Percentiles rank a stretch among this genome's conserved stretches.
Evolutionary conservation across 2,113 vertebrate genomes (phyloP).

Genomic region (Otolemur garnettii): DNA sequence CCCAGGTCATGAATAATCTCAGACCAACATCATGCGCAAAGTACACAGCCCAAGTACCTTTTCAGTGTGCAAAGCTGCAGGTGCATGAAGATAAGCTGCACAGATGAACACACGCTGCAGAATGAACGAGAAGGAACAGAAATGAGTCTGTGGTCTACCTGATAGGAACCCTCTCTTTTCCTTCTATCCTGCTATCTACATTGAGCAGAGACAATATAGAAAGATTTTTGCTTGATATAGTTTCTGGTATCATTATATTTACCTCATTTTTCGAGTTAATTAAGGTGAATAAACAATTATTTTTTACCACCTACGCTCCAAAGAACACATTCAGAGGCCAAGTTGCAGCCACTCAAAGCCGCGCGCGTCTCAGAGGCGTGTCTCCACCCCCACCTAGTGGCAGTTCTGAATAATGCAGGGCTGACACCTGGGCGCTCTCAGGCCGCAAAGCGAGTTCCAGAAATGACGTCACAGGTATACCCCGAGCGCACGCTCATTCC

Average conservation of each 20-base stretch:
- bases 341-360: accelerated
- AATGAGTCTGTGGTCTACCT: not conserved
- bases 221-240: not conserved
- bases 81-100: not conserved
- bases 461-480: not conserved
- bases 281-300: not conserved
- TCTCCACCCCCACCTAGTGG: slow-evolving; percentile 69
- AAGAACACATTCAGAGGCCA: not conserved
- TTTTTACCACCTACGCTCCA: not conserved
- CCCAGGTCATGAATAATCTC: not conserved
- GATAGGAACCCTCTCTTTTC: not conserved
- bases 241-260: not conserved
- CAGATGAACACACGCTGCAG: not conserved
- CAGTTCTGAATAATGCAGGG: not conserved
- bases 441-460: not conserved
- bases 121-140: not conserved
- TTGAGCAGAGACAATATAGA: not conserved
- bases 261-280: not conserved
- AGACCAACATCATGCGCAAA: not conserved
- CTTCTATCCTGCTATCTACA: not conserved
- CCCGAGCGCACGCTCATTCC: not conserved
- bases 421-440: not conserved
- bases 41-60: not conserved
- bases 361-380: not conserved
- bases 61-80: not conserved